Evolutionary conservation across 2,113 vertebrate genomes (phyloP).

Genomic region (Oostethus manadensis): DNA sequence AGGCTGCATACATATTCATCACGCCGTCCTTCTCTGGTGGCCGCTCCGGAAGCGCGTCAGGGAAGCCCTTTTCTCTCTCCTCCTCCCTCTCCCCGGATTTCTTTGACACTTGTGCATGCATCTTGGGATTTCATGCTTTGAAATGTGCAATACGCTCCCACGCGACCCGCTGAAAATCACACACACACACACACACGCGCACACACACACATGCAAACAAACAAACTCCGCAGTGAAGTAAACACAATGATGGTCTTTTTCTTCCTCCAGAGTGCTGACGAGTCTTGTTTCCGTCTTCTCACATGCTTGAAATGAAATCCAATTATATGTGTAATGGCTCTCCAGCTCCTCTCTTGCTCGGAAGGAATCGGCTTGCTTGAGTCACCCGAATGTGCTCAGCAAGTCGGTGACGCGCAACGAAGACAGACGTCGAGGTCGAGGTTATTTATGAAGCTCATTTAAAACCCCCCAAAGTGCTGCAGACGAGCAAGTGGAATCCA

Average conservation of each 20-base stretch:
- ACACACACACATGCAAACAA: constrained; percentile 17
- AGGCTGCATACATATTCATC: constrained; percentile 22
- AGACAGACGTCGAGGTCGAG: constrained; percentile 42
- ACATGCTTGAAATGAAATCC: constrained; percentile 68
- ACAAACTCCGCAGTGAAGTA: constrained; percentile 23
- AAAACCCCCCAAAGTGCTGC: too few relatives aligned
- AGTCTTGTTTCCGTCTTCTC: constrained; percentile 50
- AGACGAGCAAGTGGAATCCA: too few relatives aligned
- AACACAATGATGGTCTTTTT: constrained; percentile 55
- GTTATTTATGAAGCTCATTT: too few relatives aligned
- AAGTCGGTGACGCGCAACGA: constrained; percentile 45
- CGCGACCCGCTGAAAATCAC: constrained; percentile 10
- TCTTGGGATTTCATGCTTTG: constrained; percentile 32
- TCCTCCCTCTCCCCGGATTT: constrained; percentile 20
- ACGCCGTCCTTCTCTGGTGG: constrained; percentile 25
- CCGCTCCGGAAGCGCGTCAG: constrained; percentile 26
- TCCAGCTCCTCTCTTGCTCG: constrained; percentile 59
- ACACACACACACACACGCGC: background rate
- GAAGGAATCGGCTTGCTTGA: constrained; percentile 57
- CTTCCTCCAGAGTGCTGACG: constrained; percentile 50
- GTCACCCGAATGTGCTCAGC: constrained; percentile 50
- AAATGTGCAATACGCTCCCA: constrained; percentile 27
- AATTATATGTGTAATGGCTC: constrained; percentile 65
- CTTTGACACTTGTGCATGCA: constrained; percentile 35
- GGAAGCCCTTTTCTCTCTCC: constrained; percentile 28